Conservation (phyloP, 92 coral and sea anemone species). For the Ricordea florida region DNA sequence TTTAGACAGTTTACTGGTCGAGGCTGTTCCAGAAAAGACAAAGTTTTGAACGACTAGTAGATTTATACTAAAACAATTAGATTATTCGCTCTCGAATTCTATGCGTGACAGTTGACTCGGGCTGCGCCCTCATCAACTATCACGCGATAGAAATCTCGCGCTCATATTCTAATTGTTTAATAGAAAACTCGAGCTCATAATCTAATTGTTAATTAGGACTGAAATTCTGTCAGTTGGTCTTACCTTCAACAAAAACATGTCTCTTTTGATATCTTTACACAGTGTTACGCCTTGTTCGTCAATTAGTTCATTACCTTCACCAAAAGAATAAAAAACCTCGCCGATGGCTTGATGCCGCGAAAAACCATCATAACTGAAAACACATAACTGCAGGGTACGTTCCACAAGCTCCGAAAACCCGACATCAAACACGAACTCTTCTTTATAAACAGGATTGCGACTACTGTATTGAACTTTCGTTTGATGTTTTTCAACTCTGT, state of each 20-base stretch:
- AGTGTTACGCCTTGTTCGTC: constrained; percentile 38
- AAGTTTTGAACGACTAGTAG: too few species aligned
- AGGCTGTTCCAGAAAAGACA: too few species aligned
- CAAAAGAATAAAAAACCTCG: constrained; percentile 89
- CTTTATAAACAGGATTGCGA: constrained; percentile 80
- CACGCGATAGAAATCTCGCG: too few species aligned
- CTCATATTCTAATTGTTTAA: too few species aligned
- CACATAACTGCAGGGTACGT: constrained; percentile 88
- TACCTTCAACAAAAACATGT: constrained; percentile 69
- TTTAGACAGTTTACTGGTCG: too few species aligned
- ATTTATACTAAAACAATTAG: too few species aligned
- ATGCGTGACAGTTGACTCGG: too few species aligned
- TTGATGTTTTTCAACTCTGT: constrained; percentile 76
- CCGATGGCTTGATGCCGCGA: constrained; percentile 87
- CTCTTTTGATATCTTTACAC: constrained; percentile 64
- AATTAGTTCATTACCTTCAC: constrained; percentile 65
- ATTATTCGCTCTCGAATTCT: too few species aligned
- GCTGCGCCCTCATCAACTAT: too few species aligned
- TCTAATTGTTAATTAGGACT: background rate
- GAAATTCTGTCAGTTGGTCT: background rate
- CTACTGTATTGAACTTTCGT: constrained; percentile 73
- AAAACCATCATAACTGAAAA: constrained; percentile 81
- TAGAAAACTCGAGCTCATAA: background rate
- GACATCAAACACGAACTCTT: constrained; percentile 75
- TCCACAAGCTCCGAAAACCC: constrained; percentile 85